phyloP scores from a whole-genome alignment of 2,113 vertebrate species.

The Proteles cristata region DNA sequence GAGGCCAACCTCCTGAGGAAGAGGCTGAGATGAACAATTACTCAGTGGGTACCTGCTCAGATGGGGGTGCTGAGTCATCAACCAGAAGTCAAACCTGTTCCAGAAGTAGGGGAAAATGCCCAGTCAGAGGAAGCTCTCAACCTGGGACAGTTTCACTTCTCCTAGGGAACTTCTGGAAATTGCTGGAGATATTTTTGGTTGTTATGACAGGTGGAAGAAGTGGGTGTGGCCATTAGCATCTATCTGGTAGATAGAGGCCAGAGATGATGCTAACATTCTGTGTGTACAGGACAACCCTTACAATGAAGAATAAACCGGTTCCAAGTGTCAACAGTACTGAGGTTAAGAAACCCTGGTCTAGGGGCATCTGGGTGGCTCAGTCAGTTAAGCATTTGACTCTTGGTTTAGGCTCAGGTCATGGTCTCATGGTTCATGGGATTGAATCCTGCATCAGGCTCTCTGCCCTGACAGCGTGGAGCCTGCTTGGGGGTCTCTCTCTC shows the following conservation, averaged over 20 bases:
- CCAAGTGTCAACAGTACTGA: background rate
- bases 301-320: background rate
- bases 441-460: too few species aligned
- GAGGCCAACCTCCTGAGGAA: background rate
- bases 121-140: background rate
- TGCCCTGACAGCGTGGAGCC: too few species aligned
- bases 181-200: background rate
- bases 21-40: background rate
- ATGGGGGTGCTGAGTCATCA: background rate
- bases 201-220: background rate
- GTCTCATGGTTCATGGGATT: too few species aligned
- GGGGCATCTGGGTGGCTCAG: too few species aligned
- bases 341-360: background rate
- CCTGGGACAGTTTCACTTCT: too few species aligned
- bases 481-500: too few species aligned
- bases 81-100: background rate
- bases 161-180: background rate
- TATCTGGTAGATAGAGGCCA: background rate
- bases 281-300: background rate
- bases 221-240: background rate
- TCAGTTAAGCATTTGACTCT: too few species aligned
- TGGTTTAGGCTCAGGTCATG: too few species aligned
- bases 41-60: background rate
- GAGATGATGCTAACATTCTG: background rate
- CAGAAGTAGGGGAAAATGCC: background rate